A percentile compares a stretch with the other conserved stretches of the same genome.
Evolutionary conservation across 2,888 invertebrate genomes (phyloP).

Genomic region (Scotopteryx bipunctaria): DNA sequence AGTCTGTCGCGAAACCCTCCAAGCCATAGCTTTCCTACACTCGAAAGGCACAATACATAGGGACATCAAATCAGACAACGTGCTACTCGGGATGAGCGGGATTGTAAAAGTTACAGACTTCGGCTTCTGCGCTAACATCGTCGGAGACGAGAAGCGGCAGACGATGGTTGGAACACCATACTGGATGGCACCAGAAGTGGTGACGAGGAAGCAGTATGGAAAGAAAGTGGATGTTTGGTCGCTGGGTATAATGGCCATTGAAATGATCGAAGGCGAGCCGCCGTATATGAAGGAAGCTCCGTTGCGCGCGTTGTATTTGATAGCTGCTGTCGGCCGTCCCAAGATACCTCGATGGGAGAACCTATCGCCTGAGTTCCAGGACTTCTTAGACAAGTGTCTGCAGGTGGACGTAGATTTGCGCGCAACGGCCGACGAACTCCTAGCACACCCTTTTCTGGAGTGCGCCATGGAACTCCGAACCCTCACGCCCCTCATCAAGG

Average conservation of each 20-base stretch:
- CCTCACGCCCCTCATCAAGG: constrained; percentile 94
- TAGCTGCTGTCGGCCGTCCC: constrained; percentile 97
- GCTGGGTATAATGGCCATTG: constrained; percentile 98
- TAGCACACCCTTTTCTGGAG: constrained; percentile 90
- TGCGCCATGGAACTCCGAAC: constrained; percentile 92
- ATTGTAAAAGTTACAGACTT: constrained; percentile 97
- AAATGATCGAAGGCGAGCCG: constrained; percentile 96
- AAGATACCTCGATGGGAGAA: constrained; percentile 92
- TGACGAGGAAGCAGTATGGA: constrained; percentile 95
- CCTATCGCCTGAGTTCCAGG: constrained; percentile 89
- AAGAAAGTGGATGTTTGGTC: constrained; percentile 98
- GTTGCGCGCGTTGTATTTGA: constrained; percentile 94
- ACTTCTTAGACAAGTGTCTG: constrained; percentile 94
- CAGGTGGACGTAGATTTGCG: constrained; percentile 92
- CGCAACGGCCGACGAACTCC: constrained; percentile 89
- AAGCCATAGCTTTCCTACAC: constrained; percentile 95
- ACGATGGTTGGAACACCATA: constrained; percentile 99
- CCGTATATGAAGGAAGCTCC: constrained; percentile 98
- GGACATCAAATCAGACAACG: constrained; percentile 99
- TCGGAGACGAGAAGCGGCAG: constrained; percentile 96
- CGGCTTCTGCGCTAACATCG: constrained; percentile 98
- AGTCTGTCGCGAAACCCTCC: constrained; percentile 92
- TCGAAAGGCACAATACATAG: constrained; percentile 95
- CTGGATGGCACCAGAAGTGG: constrained; percentile 99
- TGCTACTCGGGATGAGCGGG: constrained; percentile 96